Base-by-base conservation (phyloP, 2,797 vertebrate species). In the Arctocebus calabarensis region DNA sequence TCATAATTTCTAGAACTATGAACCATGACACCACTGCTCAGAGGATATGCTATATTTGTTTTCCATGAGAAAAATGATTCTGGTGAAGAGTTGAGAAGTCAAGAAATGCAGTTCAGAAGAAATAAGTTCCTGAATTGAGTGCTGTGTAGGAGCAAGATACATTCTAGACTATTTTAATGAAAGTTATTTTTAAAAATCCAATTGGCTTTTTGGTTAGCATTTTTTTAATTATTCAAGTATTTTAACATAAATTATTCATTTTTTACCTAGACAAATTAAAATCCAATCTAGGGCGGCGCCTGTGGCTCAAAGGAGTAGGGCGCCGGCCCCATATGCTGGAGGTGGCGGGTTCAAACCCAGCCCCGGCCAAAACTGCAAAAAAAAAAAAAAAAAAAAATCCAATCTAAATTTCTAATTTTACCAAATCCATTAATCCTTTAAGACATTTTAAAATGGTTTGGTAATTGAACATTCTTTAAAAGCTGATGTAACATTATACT, bases 1-100 rank as follows among this genome's bases (percentile, higher is more conserved):
- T 97, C 79, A 83, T 40, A 70, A 86, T 81, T 95, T 94, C 86
- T 92, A 96, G 61, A 96, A 92, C 93, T 95, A 96, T 95, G 88
- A 96, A 79, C 68, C 92, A 95, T 96, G 95, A 96, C 88, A 91
- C 71, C n/a, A 64, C 73, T 87, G 59, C 92, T 96, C 81, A 79
- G 66, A 95, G 84, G n/a, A 95, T 68, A 97, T 59, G 91, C 92
- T 27, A 14, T 59, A 85, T 62, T 96, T 96, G 93, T 95, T 94
- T 97, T 93, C 61, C 59, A 34, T 48, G 43, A 94, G 88, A 91
- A 96, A 95, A 94, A 25, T 48, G 34, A 52, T 61, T 48, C 59
- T 73, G 59, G 66, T 7, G 4, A 88, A 84, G 70, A 71, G 55
- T 83, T 95, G 43, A 82, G 83, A 93, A 88, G 73, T 9, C n/a